Evolutionary conservation across 2,888 invertebrate genomes (phyloP), one percentile per base, ranked within the genome.

Genomic region (Crematogaster levior): DNA sequence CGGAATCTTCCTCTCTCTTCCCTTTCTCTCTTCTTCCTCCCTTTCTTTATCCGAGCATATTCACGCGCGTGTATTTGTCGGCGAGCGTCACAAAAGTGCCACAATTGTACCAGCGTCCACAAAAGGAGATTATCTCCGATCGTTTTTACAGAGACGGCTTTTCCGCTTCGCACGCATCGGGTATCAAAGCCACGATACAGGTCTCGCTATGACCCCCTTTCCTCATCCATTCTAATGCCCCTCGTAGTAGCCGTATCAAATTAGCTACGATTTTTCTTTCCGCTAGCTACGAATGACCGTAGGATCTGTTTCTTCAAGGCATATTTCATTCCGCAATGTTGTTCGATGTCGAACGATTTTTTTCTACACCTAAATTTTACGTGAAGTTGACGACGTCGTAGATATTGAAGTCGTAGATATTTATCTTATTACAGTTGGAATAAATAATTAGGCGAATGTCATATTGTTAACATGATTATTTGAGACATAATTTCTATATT

Each of bases 121-220:
- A 89, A 87, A 89, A 79, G 85, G 81, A 88, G 89, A 91, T 92
- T 90, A 92, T 92, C 91, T 91, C 81, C 84, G 87, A 92, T 92
- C 89, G 88, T 85, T 77, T 85, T 91, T 91, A 90, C 90, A 89
- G 79, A 56, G 75, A 75, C 85, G 83, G 87, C 89, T 89, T 87
- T 80, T 81, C 89, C 89, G 87, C 86, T 86, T 83, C 84, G 75
- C 83, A 70, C 84, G 73, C 46, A 82, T 46, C 73, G 66, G 65
- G 66, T 85, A 84, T 88, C 85, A 88, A 83, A 79, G 85, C 61
- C 46, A 61, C 74, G 58, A 68, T 56, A 48, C 85, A 61, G 70
- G 82, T 81, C 79, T 77, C 58, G 27, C 73, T 43, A 56, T n/a
- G 63, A 34, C n/a, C 70, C 30, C 48, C 63, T 27, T 51, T 46